Evolutionary conservation across 2,113 vertebrate species (phyloP).

Genomic region (Crotalus viridis): DNA sequence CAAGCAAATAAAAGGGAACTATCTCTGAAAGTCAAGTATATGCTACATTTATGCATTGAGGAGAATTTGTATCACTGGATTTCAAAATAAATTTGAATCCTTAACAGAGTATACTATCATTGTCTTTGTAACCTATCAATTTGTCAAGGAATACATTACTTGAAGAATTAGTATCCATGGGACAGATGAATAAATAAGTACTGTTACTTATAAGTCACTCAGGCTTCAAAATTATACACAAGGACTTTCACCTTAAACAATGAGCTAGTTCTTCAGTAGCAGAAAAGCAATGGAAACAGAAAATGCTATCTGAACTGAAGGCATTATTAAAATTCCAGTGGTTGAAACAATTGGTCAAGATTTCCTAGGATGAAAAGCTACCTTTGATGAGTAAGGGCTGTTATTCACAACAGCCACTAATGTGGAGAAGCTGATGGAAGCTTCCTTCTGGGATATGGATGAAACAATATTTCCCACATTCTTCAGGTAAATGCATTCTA

Average conservation of each 20-base stretch:
- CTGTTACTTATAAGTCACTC: conserved; percentile 28
- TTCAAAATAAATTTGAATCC: conserved; percentile 36
- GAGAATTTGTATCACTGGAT: background rate
- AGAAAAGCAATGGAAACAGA: conserved; percentile 27
- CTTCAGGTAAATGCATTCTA: conserved; percentile 71
- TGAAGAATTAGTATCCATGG: background rate
- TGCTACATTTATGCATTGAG: background rate
- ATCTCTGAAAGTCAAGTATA: background rate
- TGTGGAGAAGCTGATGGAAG: conserved; percentile 72
- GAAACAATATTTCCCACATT: conserved; percentile 65
- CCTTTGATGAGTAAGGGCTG: conserved; percentile 70
- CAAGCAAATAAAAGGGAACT: background rate
- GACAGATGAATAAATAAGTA: conserved; percentile 31
- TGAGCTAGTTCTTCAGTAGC: conserved; percentile 39
- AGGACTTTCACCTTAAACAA: conserved; percentile 28
- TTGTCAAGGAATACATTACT: conserved; percentile 14
- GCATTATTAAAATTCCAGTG: conserved; percentile 43
- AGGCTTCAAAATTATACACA: conserved; percentile 25
- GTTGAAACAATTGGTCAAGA: conserved; percentile 48
- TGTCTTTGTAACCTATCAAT: conserved; percentile 8
- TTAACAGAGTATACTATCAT: conserved; percentile 11
- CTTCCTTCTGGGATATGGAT: conserved; percentile 70
- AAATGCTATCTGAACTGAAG: conserved; percentile 46
- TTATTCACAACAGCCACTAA: conserved; percentile 70
- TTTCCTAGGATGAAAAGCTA: conserved; percentile 71